Base-by-base conservation (phyloP, 2,113 vertebrate genomes). In the Podarcis cretensis region DNA sequence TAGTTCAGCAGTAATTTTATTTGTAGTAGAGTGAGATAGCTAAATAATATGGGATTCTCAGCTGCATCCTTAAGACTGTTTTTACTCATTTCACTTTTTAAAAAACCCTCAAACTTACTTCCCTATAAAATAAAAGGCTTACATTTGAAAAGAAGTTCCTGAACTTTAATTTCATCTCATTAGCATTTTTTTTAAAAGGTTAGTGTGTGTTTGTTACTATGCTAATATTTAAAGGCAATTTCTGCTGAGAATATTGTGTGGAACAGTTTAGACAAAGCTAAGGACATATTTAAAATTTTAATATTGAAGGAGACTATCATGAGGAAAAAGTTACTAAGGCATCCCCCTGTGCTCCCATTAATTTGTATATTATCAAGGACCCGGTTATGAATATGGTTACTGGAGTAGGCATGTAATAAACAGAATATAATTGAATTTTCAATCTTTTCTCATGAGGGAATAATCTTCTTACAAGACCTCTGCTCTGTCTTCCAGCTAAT, bases 371-470 rank as follows among this genome's bases (percentile, higher is more conserved):
- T 97, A 96, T 96, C 96, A 95, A 95, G 94, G 95, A 96, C 96
- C 96, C 97, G 96, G 94, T 97, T 97, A 96, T 96, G 95, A 97
- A 95, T 95, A 92, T 92, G 96, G 94, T 96, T 97, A 94, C 94
- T 96, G 96, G 96, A 95, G 93, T 95, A 97, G 94, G 94, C 93
- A 93, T 95, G 94, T 95, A 97, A 97, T 97, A 97, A 97, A 97
- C 97, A 96, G 94, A 95, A 94, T 96, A 95, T 97, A 97, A 97
- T 97, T 97, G 97, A 97, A 97, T 98, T 97, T 97, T 97, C 96
- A 97, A 95, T 97, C 96, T 97, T 97, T 97, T 95, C 95, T 95
- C 97, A 96, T 95, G 63, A 89, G 97, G 96, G 97, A 97, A 91
- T 96, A 93, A 95, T 97, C 97, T 97, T 96, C 93, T 93, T 94